Percentiles rank a stretch among this genome's conserved stretches.
Evolutionary conservation across 2,113 vertebrate genomes (phyloP).

Genomic region (Mobula birostris): DNA sequence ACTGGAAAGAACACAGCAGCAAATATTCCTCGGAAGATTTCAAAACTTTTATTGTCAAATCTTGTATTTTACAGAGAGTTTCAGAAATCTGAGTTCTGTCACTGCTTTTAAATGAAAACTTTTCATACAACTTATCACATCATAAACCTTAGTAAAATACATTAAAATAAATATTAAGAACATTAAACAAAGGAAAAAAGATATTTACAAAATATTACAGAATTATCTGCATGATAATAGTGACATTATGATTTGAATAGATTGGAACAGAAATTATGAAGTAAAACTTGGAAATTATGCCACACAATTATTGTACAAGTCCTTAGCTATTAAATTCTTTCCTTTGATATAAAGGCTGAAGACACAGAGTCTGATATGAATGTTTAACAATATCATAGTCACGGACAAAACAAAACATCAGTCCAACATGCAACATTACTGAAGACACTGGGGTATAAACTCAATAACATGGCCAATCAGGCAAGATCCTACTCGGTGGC

Average conservation of each 20-base stretch:
- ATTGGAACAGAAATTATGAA: neutral
- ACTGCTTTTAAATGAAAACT: neutral
- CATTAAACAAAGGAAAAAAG: neutral
- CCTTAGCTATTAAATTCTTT: neutral
- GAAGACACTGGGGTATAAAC: neutral
- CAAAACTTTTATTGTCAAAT: neutral
- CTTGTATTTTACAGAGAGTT: constrained; percentile 39
- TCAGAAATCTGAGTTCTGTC: constrained; percentile 45
- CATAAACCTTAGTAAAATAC: neutral
- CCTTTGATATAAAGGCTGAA: too few relatives aligned
- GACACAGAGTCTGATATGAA: neutral
- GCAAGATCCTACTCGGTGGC: too few relatives aligned
- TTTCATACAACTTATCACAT: neutral
- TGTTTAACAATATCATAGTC: neutral
- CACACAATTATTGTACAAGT: neutral
- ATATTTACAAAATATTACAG: constrained; percentile 31
- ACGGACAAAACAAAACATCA: too few relatives aligned
- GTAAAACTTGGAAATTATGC: neutral
- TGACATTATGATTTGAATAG: neutral
- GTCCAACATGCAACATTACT: neutral
- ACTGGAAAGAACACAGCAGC: neutral
- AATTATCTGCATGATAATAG: neutral
- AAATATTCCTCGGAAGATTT: neutral
- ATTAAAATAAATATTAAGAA: constrained; percentile 30
- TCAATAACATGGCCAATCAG: neutral